Conservation (phyloP, 2,797 vertebrate species). For the Cygnus olor region DNA sequence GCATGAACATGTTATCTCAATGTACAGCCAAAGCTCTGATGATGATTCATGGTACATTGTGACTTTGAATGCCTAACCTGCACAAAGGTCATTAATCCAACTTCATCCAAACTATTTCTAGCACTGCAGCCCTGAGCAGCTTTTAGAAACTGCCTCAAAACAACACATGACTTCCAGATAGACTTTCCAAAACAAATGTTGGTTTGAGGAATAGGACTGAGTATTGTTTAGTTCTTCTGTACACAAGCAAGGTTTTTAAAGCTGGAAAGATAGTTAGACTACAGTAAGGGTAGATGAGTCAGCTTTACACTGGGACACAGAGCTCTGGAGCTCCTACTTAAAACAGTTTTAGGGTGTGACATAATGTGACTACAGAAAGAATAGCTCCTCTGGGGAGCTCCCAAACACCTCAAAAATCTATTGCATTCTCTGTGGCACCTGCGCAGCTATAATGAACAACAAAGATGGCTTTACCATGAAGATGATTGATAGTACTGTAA, state of each 20-base stretch:
- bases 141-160: background rate
- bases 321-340: background rate
- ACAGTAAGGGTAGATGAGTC: background rate
- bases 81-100: background rate
- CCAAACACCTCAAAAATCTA: background rate
- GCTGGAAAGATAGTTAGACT: background rate
- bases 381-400: background rate
- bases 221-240: background rate
- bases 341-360: background rate
- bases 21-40: background rate
- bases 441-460: background rate
- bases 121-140: background rate
- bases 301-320: background rate
- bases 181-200: background rate
- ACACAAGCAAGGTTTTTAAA: background rate
- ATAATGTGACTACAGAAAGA: background rate
- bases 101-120: background rate
- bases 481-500: background rate
- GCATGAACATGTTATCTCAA: background rate
- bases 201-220: rapidly evolving
- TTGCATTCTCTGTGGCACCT: background rate
- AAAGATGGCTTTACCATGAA: background rate
- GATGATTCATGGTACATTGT: background rate
- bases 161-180: background rate
- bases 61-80: background rate